Conservation (phyloP, 2,797 vertebrate genomes). For the Bryconaethiops microstoma region DNA sequence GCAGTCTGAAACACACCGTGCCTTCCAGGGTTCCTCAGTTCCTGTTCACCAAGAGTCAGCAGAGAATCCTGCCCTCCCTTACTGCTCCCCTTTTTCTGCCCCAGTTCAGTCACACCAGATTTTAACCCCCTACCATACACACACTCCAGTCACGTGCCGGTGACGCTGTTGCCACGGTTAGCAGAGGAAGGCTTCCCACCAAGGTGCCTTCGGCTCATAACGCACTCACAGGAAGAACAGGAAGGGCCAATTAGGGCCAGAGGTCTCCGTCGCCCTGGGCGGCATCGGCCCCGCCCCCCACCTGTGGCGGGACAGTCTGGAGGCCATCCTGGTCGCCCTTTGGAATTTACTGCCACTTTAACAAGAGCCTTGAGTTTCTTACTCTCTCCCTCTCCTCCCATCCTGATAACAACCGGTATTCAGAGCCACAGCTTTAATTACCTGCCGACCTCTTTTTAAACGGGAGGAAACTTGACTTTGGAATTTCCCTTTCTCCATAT, state of each 20-base stretch:
- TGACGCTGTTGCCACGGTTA: constrained; percentile 78
- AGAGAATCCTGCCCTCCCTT: constrained; percentile 20
- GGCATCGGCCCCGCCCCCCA: constrained; percentile 3
- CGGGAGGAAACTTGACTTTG: background rate
- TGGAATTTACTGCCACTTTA: constrained; percentile 46
- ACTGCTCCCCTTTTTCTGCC: constrained; percentile 64
- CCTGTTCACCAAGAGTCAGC: background rate
- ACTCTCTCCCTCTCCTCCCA: constrained; percentile 23
- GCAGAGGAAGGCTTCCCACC: constrained; percentile 72
- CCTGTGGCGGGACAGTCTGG: constrained; percentile 41
- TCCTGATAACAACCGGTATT: constrained; percentile 21
- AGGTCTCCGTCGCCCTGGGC: constrained; percentile 39
- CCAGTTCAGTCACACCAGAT: constrained; percentile 73
- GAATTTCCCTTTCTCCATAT: background rate
- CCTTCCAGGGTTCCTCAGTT: constrained; percentile 9
- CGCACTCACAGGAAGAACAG: constrained; percentile 17
- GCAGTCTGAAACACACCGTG: background rate
- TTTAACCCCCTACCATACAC: constrained; percentile 71
- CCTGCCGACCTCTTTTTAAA: background rate
- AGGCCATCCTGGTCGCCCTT: constrained; percentile 21
- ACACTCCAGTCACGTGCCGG: constrained; percentile 63
- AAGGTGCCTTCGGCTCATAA: constrained; percentile 21
- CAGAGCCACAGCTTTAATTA: constrained; percentile 21
- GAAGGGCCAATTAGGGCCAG: constrained; percentile 35
- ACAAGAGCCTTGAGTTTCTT: constrained; percentile 18